Conservation (phyloP, 2,113 vertebrate species). For the Pyrgilauda ruficollis region DNA sequence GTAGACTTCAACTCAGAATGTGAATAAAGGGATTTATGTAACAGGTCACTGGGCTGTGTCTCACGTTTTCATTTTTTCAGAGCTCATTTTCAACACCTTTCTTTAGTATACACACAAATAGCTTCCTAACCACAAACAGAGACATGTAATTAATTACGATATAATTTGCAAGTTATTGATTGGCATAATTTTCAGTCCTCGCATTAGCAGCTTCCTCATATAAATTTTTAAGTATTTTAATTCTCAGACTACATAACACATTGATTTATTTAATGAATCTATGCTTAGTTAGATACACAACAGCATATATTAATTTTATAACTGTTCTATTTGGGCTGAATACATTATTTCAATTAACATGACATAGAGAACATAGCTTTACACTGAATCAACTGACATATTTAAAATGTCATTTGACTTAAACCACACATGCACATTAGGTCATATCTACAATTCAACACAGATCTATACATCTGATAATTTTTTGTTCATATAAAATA, state of each 20-base stretch:
- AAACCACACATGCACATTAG: neutral
- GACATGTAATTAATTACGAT: conserved; percentile 10
- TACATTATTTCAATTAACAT: neutral
- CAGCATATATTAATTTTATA: neutral
- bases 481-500: neutral
- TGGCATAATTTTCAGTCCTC: neutral
- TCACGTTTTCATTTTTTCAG: neutral
- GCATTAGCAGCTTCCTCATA: neutral
- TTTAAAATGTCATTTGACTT: neutral
- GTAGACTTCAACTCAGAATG: neutral
- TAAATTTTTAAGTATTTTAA: conserved; percentile 31
- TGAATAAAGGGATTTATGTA: conserved; percentile 25
- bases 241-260: neutral
- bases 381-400: neutral
- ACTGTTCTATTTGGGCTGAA: neutral
- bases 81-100: neutral
- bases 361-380: neutral
- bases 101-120: neutral
- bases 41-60: neutral
- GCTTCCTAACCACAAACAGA: neutral
- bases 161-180: conserved; percentile 33
- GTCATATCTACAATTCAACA: neutral
- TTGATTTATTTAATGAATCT: conserved; percentile 16
- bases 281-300: neutral
- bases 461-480: neutral